phyloP scores from a whole-genome alignment of 2,797 vertebrate species.

The Hoplostethus mediterraneus region DNA sequence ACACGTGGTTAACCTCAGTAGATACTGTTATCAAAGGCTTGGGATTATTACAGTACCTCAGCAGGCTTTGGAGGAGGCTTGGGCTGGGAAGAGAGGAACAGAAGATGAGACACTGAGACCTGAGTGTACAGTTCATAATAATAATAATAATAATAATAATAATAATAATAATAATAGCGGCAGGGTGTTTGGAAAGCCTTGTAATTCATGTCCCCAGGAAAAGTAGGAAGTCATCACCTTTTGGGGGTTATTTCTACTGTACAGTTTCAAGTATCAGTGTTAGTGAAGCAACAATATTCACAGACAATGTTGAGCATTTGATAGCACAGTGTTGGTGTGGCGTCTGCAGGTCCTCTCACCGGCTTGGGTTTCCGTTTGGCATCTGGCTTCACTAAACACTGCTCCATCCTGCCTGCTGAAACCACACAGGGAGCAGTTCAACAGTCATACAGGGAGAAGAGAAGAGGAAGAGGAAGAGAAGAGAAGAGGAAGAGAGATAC shows the following conservation, averaged over 20 bases:
- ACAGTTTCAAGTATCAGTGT: background rate
- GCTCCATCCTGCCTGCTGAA: conserved; percentile 71
- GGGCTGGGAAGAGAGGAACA: conserved; percentile 36
- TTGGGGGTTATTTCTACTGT: too few relatives aligned
- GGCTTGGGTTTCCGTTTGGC: conserved; percentile 65
- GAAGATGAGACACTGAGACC: background rate
- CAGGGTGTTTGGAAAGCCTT: too few relatives aligned
- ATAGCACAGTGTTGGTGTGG: background rate
- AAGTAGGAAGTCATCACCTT: too few relatives aligned
- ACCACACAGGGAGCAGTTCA: background rate
- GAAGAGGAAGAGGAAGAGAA: too few relatives aligned
- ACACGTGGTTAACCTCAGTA: too few relatives aligned
- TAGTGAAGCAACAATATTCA: too few relatives aligned
- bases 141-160: too few relatives aligned
- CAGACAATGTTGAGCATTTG: background rate
- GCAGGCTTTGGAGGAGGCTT: conserved; percentile 55
- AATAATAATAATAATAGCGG: background rate
- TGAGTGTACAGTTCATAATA: too few relatives aligned
- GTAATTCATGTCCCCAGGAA: too few relatives aligned
- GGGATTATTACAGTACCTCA: conserved; percentile 47
- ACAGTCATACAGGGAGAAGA: too few relatives aligned
- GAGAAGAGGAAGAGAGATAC: too few relatives aligned
- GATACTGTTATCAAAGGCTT: background rate
- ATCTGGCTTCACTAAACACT: conserved; percentile 63
- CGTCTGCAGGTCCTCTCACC: conserved; percentile 49